Percentiles rank a stretch among this genome's conserved stretches.
Evolutionary conservation across 2,888 invertebrate species (phyloP).

Genomic region (Acanthosepion pharaonis): DNA sequence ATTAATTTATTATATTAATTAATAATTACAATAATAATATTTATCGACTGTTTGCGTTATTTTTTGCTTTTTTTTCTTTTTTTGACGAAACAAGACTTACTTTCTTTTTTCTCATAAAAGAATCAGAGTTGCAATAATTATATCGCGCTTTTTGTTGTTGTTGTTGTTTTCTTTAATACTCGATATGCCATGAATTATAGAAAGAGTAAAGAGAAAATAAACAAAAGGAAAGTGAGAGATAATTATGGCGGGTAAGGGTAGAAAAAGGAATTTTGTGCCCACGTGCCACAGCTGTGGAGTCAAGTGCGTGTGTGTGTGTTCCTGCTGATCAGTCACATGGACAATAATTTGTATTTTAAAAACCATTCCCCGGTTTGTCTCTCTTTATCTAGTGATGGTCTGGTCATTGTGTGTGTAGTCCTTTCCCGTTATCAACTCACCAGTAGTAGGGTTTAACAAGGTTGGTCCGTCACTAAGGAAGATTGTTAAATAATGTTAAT

Average conservation of each 20-base stretch:
- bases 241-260: neutral
- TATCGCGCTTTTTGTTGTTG: no score
- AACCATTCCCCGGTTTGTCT: neutral
- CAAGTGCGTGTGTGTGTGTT: neutral
- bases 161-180: no score
- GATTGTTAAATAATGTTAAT: neutral
- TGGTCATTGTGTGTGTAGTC: neutral
- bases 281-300: neutral
- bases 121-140: no score
- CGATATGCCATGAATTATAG: neutral
- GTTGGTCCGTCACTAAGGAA: neutral
- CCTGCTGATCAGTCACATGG: neutral
- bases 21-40: no score
- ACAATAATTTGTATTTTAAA: neutral
- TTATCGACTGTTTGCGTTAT: no score
- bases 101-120: no score
- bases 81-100: no score
- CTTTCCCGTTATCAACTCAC: neutral
- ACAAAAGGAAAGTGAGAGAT: neutral
- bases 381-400: neutral
- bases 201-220: neutral
- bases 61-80: no score
- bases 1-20: no score
- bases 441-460: neutral
- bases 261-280: constrained; percentile 21